Evolutionary conservation across 2,113 vertebrate species (phyloP), one percentile per base, ranked within the genome.

Genomic region (Colistium nudipinnis): DNA sequence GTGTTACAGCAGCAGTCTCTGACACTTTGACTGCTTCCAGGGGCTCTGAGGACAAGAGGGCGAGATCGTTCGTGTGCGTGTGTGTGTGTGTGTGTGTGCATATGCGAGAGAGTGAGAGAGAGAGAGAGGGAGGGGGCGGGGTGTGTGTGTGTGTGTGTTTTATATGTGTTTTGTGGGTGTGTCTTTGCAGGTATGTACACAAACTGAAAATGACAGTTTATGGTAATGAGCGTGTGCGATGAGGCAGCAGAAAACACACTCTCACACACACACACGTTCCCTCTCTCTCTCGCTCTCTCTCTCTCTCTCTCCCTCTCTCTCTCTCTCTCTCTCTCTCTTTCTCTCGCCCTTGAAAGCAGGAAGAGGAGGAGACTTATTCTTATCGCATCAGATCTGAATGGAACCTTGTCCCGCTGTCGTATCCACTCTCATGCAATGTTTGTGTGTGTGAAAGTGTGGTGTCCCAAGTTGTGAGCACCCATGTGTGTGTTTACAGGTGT

Each of bases 1-100:
- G 88, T 83, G 83, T 83, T 73, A n/a, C n/a, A 36, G 72, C 66
- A 74, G 62, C 83, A 84, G 82, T 82, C 74, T 49, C 84, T 75
- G 24, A 86, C 84, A 83, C 85, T 82, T 80, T 54, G 78, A 57
- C 83, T 81, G 82, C 82, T 83, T 87, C 47, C 81, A 77, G 74
- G 60, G 86, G 76, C 79, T 81, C 70, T 14, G 57, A 70, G 65
- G 68, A 76, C 17, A 12, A 43, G 57, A 70, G 77, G 67, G 56
- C 1, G 45, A 28, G 45, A 13, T 53, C n/a, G 44, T 2, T 3
- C 19, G 56, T 30, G 36, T 27, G 22, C 5, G 30, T 53, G 35
- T 71, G 55, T 3, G 35, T 9, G 33, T 28, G 35, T 17, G 35
- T 4, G 43, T 48, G 47, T 68, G 55, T 1, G 28, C 7, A 39